Conservation (phyloP, 1,140 invertebrate genomes). For the Pollicipes pollicipes region DNA sequence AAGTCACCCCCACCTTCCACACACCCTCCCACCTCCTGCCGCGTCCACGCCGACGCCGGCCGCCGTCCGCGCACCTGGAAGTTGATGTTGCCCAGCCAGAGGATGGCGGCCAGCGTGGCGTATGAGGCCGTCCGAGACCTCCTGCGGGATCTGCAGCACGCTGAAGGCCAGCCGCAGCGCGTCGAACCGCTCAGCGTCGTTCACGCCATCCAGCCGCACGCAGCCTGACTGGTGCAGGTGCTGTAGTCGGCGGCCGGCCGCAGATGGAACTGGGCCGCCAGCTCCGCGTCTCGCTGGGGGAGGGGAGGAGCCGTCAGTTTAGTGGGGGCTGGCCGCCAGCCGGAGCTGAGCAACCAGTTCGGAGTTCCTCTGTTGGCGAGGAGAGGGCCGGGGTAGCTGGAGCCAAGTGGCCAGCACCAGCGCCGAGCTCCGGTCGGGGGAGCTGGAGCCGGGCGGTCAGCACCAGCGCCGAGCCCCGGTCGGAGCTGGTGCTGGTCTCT, state of each 20-base stretch:
- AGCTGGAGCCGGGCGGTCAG: no score
- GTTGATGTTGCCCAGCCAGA: conserved; percentile 79
- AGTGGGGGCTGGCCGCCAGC: not conserved
- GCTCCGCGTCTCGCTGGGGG: conserved; percentile 23
- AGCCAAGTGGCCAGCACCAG: no score
- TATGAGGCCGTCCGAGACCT: conserved; percentile 84
- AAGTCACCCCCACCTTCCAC: conserved; percentile 8
- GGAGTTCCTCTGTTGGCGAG: conserved; percentile 13
- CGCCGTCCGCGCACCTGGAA: not conserved
- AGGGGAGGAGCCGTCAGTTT: not conserved
- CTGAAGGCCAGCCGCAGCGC: conserved; percentile 74
- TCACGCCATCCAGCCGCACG: conserved; percentile 46
- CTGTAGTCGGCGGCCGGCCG: conserved; percentile 51
- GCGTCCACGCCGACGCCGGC: no score
- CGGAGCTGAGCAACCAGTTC: conserved; percentile 28
- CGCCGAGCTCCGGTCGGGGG: no score
- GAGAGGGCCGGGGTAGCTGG: no score
- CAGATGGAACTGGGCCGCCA: conserved; percentile 28
- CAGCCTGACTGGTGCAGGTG: conserved; percentile 63
- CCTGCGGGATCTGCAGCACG: conserved; percentile 60
- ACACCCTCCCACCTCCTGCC: no score
- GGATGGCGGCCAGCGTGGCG: conserved; percentile 68
- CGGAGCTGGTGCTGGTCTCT: no score
- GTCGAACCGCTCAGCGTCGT: conserved; percentile 63
- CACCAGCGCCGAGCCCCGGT: no score